Base-by-base conservation (phyloP, 2,888 invertebrate genomes). In the Parnassius apollo region DNA sequence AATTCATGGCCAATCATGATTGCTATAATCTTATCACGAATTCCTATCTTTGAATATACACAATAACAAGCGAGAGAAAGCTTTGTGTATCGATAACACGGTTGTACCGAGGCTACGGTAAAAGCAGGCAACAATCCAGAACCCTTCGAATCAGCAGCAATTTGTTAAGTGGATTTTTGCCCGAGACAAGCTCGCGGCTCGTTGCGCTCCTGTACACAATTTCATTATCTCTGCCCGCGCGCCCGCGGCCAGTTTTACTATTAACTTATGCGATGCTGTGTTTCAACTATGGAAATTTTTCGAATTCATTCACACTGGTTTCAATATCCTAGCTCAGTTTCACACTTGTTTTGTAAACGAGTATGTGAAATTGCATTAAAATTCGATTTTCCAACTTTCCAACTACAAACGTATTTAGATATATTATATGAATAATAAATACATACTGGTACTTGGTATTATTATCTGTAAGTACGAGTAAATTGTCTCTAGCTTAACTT, bases 131-230 rank as follows among this genome's bases (percentile, higher is more conserved):
- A 88, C 90, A 90, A 90, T 88, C 89, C 89, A 85, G 86, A 90
- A 86, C 91, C 91, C 88, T 87, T 84, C 89, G 90, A 91, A 91
- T 91, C 91, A 91, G 90, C 91, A 88, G 91, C 91, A 92, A 92
- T 92, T 92, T 92, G 92, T 92, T 91, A 92, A 92, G 92, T 92
- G 92, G 92, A 92, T 92, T 92, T 92, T 92, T 91, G 89, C 83
- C 86, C 90, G 91, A 91, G 91, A 90, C 91, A 88, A 88, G 89
- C 88, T 86, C 89, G 79, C 86, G 89, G 82, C 88, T 87, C 91
- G 91, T 85, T 88, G 90, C 91, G 91, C 91, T 88, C 82, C 88
- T 91, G 87, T 88, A 91, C 91, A 91, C 91, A 91, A 91, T 91
- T 91, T 91, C 91, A 91, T 91, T 91, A 91, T 90, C 88, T 88